phyloP scores from a whole-genome alignment of 2,888 invertebrate species.

The Sthenelais limicola region DNA sequence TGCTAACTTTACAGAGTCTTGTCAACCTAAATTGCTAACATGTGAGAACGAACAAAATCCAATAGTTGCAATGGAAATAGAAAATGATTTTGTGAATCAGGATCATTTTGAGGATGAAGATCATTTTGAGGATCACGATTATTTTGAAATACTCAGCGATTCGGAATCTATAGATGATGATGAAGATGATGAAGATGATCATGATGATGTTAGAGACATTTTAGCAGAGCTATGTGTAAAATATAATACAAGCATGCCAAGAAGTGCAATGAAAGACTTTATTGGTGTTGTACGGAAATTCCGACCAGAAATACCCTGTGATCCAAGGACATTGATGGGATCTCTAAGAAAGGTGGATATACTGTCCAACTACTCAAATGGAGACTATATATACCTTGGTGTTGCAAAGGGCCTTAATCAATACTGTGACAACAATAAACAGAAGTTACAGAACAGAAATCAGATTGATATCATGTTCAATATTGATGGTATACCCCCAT shows the following conservation, averaged over 20 bases:
- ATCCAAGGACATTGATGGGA: neutral
- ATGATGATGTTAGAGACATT: neutral
- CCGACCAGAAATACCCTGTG: neutral
- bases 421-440: too few relatives aligned
- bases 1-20: too few relatives aligned
- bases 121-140: too few relatives aligned
- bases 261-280: neutral
- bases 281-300: neutral
- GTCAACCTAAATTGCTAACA: too few relatives aligned
- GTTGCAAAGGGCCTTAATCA: neutral
- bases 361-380: neutral
- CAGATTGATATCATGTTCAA: neutral
- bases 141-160: too few relatives aligned
- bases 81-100: too few relatives aligned
- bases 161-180: neutral
- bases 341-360: neutral
- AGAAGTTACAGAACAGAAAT: neutral
- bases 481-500: constrained; percentile 8
- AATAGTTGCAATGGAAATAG: neutral
- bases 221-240: neutral
- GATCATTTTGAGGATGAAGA: too few relatives aligned
- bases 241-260: neutral
- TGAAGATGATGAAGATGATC: neutral
- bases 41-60: too few relatives aligned
- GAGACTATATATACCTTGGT: neutral